These are phyloP conservation scores for Cephus rjabovi DNA, from an alignment of 2,888 invertebrate species.

Conservation along the genomic window DNA sequence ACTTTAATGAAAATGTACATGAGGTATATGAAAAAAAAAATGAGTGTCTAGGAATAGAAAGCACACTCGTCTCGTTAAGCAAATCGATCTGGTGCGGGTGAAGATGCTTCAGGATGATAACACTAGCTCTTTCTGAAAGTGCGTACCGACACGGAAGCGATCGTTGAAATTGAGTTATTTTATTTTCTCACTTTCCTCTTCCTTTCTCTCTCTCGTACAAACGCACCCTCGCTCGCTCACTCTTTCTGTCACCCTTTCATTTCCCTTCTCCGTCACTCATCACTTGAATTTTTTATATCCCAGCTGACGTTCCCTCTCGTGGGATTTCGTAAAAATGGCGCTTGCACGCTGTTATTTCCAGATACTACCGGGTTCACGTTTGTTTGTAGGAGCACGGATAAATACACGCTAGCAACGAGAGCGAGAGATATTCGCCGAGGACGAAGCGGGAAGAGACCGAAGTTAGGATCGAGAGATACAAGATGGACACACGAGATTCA, in stretches of 20 bases:
- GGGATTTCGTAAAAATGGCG: not conserved
- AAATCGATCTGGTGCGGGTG: not conserved
- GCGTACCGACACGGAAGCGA: not conserved
- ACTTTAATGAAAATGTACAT: not conserved
- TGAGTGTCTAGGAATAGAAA: not conserved
- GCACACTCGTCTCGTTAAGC: not conserved
- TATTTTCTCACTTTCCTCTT: not conserved
- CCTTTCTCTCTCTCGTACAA: not conserved
- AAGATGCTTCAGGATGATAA: not conserved
- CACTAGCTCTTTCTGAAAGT: not conserved
- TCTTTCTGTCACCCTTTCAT: constrained; percentile 5
- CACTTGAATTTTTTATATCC: constrained; percentile 15
- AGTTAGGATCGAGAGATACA: not conserved
- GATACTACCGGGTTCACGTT: not conserved
- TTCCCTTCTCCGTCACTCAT: not conserved
- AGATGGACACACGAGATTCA: not conserved
- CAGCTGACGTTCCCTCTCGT: not conserved
- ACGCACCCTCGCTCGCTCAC: not conserved
- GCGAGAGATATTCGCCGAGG: not conserved
- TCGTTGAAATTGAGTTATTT: not conserved
- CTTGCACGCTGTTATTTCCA: not conserved
- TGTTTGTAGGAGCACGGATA: constrained; percentile 5
- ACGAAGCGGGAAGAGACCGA: not conserved
- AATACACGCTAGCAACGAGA: not conserved
- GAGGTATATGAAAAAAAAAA: not conserved